A percentile compares a stretch with the other conserved stretches of the same genome.
Evolutionary conservation across 1,140 invertebrate genomes (phyloP).

Genomic region (Bicyclus anynana): DNA sequence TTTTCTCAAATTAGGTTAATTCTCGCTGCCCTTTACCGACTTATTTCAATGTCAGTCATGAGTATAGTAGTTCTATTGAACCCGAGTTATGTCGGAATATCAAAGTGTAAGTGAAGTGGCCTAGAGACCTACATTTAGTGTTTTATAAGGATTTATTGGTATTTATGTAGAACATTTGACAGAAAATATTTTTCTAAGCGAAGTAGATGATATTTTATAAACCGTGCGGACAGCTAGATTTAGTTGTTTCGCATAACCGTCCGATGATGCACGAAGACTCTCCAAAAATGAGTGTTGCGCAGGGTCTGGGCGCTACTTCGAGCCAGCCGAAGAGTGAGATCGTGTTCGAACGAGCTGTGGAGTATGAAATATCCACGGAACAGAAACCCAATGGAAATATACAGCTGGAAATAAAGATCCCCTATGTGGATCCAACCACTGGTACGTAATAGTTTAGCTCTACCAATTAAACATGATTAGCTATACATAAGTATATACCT

Average conservation of each 20-base stretch:
- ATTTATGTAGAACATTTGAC: slow-evolving; percentile 51
- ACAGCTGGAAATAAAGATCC: slow-evolving; percentile 61
- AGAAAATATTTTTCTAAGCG: slow-evolving; percentile 43
- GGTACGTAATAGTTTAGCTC: slow-evolving; percentile 45
- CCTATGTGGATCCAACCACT: slow-evolving; percentile 58
- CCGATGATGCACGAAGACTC: slow-evolving; percentile 71
- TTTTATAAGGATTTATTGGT: slow-evolving; percentile 59
- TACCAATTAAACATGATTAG: too few relatives aligned
- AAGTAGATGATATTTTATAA: slow-evolving; percentile 42
- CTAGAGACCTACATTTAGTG: slow-evolving; percentile 75
- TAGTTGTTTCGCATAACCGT: slow-evolving; percentile 52
- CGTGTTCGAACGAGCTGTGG: slow-evolving; percentile 47
- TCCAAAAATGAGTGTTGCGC: slow-evolving; percentile 73
- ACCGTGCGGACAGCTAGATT: slow-evolving; percentile 42
- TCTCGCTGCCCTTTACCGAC: slow-evolving; percentile 73
- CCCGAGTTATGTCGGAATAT: slow-evolving; percentile 73
- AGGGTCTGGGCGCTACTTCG: slow-evolving; percentile 65
- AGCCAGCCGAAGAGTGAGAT: slow-evolving; percentile 66
- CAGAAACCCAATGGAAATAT: slow-evolving; percentile 52
- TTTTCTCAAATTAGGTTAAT: slow-evolving; percentile 68
- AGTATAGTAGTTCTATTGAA: slow-evolving; percentile 71
- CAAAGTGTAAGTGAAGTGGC: slow-evolving; percentile 76
- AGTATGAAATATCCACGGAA: slow-evolving; percentile 57
- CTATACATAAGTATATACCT: not conserved
- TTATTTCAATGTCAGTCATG: slow-evolving; percentile 76